Base-by-base conservation (phyloP, 2,888 invertebrate genomes). In the Andrena praecox region DNA sequence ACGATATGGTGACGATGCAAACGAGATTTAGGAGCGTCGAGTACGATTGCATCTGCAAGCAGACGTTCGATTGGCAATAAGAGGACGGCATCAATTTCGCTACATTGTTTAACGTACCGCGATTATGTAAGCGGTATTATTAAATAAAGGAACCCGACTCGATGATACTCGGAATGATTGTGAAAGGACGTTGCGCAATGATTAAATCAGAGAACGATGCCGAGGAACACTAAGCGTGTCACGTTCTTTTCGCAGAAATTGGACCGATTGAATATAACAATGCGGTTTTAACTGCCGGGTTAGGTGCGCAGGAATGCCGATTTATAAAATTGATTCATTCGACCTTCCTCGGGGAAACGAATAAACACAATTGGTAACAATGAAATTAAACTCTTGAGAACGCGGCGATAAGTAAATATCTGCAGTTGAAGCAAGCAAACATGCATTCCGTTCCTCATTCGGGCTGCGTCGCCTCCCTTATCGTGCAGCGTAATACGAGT, bases 321-420 rank as follows among this genome's bases (percentile, higher is more conserved):
- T 82, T 80, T 75, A 82, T 80, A 75, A 71, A 80, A 80, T 76
- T 75, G 75, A 80, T 75, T 80, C 50, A 80, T 80, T 80, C 82
- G 80, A 80, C 80, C 76, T 82, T 80, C 81, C 56, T 80, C 80
- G 70, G 35, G 69, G 80, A 80, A 74, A 80, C 70, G 80, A 75
- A 75, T 63, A 82, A 82, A 81, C 80, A 52, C 80, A 82, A 82
- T 80, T 80, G 82, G 73, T 68, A 82, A 80, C 64, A 60, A 80
- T 82, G 76, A 82, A 80, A 82, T 76, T 75, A 71, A 80, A 76
- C 42, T 71, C 68, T 68, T 64, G 68, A 52, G 76, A 69, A 64
- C 29, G 64, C 33, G 71, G 59, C 42, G 80, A 75, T 82, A 82
- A 82, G 80, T 80, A 81, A 76, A 80, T 80, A 82, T 82, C 80